These are phyloP conservation scores for Calameuta idolon DNA, from an alignment of 2,888 invertebrate genomes.

Conservation along the genomic window DNA sequence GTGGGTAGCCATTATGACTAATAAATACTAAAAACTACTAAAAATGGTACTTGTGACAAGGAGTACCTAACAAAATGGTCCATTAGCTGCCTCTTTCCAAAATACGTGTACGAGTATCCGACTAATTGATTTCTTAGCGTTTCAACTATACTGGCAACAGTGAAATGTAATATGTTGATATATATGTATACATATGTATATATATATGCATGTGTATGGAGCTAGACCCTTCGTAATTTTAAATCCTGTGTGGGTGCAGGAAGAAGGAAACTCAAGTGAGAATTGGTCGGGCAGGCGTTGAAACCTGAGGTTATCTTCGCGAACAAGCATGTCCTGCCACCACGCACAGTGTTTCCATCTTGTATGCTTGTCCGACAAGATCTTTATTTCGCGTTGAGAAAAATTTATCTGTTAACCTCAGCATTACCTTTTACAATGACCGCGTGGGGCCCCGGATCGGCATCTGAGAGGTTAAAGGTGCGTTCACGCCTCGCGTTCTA, in stretches of 20 bases:
- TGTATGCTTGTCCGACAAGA: slow-evolving; percentile 58
- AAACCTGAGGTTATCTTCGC: slow-evolving; percentile 26
- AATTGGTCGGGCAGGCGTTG: slow-evolving; percentile 20
- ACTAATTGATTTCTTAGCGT: not conserved
- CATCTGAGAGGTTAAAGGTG: slow-evolving; percentile 35
- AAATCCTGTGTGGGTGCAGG: slow-evolving; percentile 10
- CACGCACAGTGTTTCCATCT: slow-evolving; percentile 52
- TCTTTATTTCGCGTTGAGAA: slow-evolving; percentile 56
- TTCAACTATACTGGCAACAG: not conserved
- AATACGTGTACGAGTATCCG: not conserved
- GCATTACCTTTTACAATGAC: slow-evolving; percentile 14
- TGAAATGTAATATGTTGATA: not conserved
- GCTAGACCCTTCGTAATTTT: slow-evolving; percentile 7
- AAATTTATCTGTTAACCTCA: slow-evolving; percentile 42
- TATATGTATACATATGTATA: no score
- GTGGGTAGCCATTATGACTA: not conserved
- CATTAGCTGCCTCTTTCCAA: not conserved
- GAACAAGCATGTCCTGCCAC: slow-evolving; percentile 37
- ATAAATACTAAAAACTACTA: not conserved
- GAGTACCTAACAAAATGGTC: not conserved
- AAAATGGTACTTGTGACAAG: not conserved
- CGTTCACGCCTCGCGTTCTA: slow-evolving; percentile 26
- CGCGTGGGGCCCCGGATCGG: slow-evolving; percentile 2
- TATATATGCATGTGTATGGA: not conserved
- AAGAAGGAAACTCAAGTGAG: slow-evolving; percentile 3